Percentiles rank a stretch among this genome's conserved stretches.
Evolutionary conservation across 1,140 invertebrate genomes (phyloP).

Genomic region (Caenorhabditis tropicalis): DNA sequence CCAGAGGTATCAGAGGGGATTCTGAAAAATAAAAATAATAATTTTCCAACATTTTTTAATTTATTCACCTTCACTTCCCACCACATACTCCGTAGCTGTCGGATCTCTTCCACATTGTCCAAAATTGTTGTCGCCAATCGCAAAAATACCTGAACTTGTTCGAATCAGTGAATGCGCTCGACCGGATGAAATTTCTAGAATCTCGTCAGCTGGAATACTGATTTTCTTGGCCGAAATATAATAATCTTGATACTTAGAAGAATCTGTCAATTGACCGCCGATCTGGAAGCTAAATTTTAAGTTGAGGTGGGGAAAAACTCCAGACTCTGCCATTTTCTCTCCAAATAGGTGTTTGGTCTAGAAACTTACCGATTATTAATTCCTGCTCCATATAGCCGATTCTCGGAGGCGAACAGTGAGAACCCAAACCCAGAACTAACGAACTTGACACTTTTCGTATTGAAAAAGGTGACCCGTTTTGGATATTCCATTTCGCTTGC

Average conservation of each 20-base stretch:
- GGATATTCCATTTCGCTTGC: conserved; percentile 50
- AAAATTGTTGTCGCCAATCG: conserved; percentile 68
- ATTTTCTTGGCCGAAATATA: conserved; percentile 50
- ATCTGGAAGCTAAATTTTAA: conserved; percentile 42
- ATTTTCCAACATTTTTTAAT: neutral
- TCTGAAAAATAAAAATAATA: neutral
- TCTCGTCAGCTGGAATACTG: conserved; percentile 11
- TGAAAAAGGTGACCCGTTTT: conserved; percentile 59
- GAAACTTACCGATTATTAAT: conserved; percentile 62
- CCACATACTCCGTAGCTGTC: neutral
- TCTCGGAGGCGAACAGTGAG: conserved; percentile 66
- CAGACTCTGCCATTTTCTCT: no score
- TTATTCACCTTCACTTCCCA: neutral
- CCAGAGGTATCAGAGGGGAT: neutral
- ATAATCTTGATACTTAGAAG: conserved; percentile 34
- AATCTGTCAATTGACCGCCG: neutral
- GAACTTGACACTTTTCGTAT: conserved; percentile 61
- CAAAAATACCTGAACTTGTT: conserved; percentile 60
- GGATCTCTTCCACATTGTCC: conserved; percentile 65
- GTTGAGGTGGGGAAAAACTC: no score
- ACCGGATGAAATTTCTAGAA: conserved; percentile 53
- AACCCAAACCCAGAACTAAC: conserved; percentile 69
- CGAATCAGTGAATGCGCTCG: conserved; percentile 64
- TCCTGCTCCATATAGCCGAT: conserved; percentile 63
- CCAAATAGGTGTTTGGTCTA: no score